Conservation (phyloP, 2,797 vertebrate genomes). For the Spinus olivaceus region DNA sequence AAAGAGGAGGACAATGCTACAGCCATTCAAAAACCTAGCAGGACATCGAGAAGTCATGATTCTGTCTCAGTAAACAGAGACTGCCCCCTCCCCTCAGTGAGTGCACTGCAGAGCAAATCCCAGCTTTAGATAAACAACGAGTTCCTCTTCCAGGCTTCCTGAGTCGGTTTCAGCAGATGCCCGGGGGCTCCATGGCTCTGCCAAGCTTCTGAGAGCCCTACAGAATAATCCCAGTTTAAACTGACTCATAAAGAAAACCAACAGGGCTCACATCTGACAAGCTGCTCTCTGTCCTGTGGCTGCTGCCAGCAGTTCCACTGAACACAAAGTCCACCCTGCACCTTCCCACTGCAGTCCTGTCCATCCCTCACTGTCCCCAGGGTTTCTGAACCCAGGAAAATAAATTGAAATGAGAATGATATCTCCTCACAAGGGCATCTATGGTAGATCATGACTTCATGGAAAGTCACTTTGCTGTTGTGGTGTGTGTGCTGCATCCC, state of each 20-base stretch:
- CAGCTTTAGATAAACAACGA: background rate
- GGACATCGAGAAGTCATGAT: background rate
- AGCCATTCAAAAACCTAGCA: background rate
- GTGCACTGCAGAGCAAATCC: background rate
- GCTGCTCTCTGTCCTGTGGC: background rate
- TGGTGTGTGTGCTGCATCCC: rapidly evolving
- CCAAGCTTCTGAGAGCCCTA: conserved; percentile 28
- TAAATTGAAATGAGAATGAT: background rate
- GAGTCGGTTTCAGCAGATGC: conserved; percentile 43
- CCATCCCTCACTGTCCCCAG: background rate
- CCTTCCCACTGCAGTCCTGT: background rate
- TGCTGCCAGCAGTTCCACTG: rapidly evolving
- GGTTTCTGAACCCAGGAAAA: background rate
- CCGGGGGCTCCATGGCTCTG: conserved; percentile 20
- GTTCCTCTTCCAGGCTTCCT: conserved; percentile 5
- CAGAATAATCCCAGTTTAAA: background rate
- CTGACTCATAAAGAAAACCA: conserved; percentile 31
- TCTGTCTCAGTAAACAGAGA: background rate
- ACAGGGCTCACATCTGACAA: background rate
- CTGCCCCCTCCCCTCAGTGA: background rate
- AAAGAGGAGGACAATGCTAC: background rate
- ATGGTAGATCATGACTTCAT: background rate
- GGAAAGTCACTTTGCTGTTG: background rate
- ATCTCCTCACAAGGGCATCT: background rate
- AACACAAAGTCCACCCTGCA: background rate